A percentile compares a stretch with the other conserved stretches of the same genome.
phyloP scores from a whole-genome alignment of 1,140 invertebrate genomes.

The Bactericera cockerelli region DNA sequence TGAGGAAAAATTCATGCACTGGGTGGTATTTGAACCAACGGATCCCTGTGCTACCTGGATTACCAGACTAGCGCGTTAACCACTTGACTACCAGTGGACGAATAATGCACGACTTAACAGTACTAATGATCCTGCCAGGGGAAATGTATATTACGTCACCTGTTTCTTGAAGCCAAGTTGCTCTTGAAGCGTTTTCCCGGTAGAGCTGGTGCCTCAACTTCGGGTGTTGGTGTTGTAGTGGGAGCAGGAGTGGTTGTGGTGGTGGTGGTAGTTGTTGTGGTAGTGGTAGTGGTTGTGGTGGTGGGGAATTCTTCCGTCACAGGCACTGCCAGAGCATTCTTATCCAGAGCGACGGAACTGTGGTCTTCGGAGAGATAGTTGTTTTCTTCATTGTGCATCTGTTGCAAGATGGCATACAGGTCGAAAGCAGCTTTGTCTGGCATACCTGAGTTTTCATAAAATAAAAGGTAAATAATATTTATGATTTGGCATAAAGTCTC shows the following conservation, averaged over 20 bases:
- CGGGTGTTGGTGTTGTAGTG: conserved; percentile 35
- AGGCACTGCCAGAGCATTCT: conserved; percentile 10
- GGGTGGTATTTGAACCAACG: no score
- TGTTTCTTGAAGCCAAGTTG: not conserved
- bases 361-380: conserved; percentile 9
- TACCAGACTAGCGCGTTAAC: no score
- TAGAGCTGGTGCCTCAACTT: not conserved
- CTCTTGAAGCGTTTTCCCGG: not conserved
- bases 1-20: no score
- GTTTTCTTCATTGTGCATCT: conserved; percentile 18
- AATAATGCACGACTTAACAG: no score
- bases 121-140: no score
- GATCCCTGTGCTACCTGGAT: no score
- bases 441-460: no score
- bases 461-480: no score
- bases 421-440: conserved; percentile 59
- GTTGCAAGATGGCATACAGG: conserved; percentile 35
- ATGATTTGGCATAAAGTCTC: no score
- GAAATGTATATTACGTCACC: no score
- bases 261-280: conserved; percentile 39
- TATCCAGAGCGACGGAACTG: conserved; percentile 3
- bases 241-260: conserved; percentile 38
- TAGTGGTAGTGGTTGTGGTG: conserved; percentile 29
- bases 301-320: not conserved
- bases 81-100: no score